These are phyloP conservation scores for Setophaga petechia DNA, from an alignment of 2,113 vertebrate genomes.

Conservation along the genomic window DNA sequence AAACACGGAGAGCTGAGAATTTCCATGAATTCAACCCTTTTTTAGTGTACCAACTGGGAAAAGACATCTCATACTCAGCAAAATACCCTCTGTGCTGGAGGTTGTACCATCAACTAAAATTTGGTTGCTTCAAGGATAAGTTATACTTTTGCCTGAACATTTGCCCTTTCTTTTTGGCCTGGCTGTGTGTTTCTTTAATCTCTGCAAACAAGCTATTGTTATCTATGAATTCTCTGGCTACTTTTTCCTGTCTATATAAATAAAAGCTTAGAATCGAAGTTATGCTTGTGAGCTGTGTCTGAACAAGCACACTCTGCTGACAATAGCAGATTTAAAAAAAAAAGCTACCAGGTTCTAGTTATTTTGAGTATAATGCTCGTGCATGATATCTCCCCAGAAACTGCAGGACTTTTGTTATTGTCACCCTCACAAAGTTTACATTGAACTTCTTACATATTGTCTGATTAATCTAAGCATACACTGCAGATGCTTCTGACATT, in stretches of 20 bases:
- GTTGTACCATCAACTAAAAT: neutral
- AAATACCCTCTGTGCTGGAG: neutral
- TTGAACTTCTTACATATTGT: neutral
- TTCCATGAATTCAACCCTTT: neutral
- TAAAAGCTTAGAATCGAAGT: neutral
- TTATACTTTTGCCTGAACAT: neutral
- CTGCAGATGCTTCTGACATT: neutral
- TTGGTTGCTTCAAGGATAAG: neutral
- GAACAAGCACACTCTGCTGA: neutral
- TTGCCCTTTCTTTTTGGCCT: neutral
- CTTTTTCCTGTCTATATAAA: neutral
- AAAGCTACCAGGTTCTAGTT: neutral
- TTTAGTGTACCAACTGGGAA: neutral
- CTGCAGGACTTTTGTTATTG: neutral
- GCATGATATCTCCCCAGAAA: neutral
- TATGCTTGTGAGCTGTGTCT: neutral
- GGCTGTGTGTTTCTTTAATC: neutral
- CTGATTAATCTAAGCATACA: neutral
- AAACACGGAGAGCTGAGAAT: neutral
- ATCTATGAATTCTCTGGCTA: neutral
- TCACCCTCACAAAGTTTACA: rapidly evolving
- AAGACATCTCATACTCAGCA: neutral
- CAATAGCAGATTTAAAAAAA: neutral
- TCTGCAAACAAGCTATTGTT: neutral
- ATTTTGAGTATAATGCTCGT: neutral